Evolutionary conservation across 2,888 invertebrate genomes (phyloP).

Genomic region (Diogma glabrata): DNA sequence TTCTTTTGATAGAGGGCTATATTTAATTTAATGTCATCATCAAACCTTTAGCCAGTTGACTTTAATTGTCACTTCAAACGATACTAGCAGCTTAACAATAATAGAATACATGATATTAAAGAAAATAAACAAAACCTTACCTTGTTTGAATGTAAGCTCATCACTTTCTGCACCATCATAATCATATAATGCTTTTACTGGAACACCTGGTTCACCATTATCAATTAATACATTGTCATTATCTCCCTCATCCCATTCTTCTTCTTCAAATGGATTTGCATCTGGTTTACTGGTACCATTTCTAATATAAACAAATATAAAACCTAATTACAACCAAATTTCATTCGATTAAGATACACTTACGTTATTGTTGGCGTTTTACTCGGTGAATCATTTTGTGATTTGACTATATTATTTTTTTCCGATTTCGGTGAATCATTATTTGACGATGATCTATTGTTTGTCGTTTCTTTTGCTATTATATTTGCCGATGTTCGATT

Average conservation of each 20-base stretch:
- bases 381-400: constrained; percentile 31
- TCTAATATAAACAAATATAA: constrained; percentile 30
- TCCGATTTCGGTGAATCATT: constrained; percentile 36
- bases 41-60: too few relatives aligned
- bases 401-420: constrained; percentile 19
- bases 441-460: constrained; percentile 35
- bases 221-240: constrained; percentile 72
- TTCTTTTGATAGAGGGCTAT: too few relatives aligned
- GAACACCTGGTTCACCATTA: constrained; percentile 86
- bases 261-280: constrained; percentile 80
- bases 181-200: constrained; percentile 90
- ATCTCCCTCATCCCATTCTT: constrained; percentile 65
- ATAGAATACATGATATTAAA: too few relatives aligned
- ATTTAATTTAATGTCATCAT: too few relatives aligned
- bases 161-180: constrained; percentile 96
- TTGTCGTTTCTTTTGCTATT: constrained; percentile 34
- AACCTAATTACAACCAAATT: neutral
- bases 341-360: constrained; percentile 27
- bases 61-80: too few relatives aligned
- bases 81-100: too few relatives aligned
- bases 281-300: constrained; percentile 53
- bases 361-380: constrained; percentile 41
- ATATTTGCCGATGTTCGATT: constrained; percentile 39
- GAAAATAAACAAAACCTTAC: constrained; percentile 42
- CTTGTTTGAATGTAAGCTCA: constrained; percentile 92